phyloP scores from a whole-genome alignment of 2,113 vertebrate genomes.

The Corythaeola cristata region DNA sequence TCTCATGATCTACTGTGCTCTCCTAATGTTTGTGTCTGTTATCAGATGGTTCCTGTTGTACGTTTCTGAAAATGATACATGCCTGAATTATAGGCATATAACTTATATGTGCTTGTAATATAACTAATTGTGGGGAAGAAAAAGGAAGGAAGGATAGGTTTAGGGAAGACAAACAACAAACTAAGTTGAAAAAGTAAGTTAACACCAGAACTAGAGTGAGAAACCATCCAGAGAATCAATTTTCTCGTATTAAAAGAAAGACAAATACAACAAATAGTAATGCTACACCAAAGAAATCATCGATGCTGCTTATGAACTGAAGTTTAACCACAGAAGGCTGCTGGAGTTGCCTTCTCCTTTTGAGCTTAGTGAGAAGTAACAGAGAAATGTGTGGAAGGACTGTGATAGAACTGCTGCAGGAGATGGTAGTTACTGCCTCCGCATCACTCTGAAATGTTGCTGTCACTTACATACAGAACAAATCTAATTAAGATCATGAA shows the following conservation, averaged over 20 bases:
- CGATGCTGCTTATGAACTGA: not conserved
- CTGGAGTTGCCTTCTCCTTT: not conserved
- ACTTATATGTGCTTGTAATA: not conserved
- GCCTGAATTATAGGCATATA: not conserved
- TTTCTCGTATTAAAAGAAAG: not conserved
- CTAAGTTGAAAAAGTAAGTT: not conserved
- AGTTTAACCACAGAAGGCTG: not conserved
- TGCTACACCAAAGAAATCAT: not conserved
- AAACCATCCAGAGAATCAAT: not conserved
- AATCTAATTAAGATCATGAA: not conserved
- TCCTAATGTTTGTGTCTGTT: not conserved
- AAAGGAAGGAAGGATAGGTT: rapidly evolving
- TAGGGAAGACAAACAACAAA: not conserved
- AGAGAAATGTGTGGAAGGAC: not conserved
- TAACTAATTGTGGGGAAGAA: not conserved
- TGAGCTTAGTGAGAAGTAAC: not conserved
- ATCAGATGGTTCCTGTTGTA: rapidly evolving
- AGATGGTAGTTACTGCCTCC: not conserved
- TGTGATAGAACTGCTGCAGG: not conserved
- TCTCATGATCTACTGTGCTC: not conserved
- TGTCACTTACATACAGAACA: not conserved
- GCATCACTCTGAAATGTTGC: not conserved
- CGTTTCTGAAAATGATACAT: not conserved
- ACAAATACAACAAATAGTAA: not conserved
- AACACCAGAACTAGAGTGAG: not conserved